phyloP scores from a whole-genome alignment of 1,140 invertebrate genomes.

The Drosophila nebulosa region DNA sequence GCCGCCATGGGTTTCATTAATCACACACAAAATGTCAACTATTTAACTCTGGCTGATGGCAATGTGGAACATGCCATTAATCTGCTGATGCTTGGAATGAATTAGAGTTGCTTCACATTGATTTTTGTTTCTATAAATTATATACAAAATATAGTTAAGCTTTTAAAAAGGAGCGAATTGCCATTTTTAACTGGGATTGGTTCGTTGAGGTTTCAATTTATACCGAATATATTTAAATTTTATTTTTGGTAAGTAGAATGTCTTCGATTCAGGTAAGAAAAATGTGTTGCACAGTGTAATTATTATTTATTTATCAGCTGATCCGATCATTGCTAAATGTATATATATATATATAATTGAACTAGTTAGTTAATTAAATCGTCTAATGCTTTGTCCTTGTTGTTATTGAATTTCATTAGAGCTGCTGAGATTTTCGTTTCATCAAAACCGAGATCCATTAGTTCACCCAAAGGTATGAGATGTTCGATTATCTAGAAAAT shows the following conservation, averaged over 20 bases:
- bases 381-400: conserved; percentile 93
- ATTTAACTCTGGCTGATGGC: conserved; percentile 89
- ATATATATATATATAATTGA: conserved; percentile 39
- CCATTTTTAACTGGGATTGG: background rate
- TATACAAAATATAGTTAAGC: conserved; percentile 46
- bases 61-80: conserved; percentile 94
- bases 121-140: conserved; percentile 49
- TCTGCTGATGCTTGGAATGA: conserved; percentile 84
- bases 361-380: conserved; percentile 88
- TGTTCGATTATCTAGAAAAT: conserved; percentile 85
- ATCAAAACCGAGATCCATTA: conserved; percentile 91
- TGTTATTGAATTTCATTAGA: conserved; percentile 88
- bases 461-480: conserved; percentile 85
- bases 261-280: background rate
- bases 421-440: conserved; percentile 89
- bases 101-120: conserved; percentile 37
- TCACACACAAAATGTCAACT: conserved; percentile 91
- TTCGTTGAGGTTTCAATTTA: no score
- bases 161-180: no score
- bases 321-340: conserved; percentile 7
- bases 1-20: conserved; percentile 93
- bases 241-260: conserved; percentile 1
- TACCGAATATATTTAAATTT: background rate
- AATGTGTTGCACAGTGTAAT: background rate
- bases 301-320: conserved; percentile 8